Evolutionary conservation across 2,113 vertebrate species (phyloP).

Genomic region (Narcine bancroftii): DNA sequence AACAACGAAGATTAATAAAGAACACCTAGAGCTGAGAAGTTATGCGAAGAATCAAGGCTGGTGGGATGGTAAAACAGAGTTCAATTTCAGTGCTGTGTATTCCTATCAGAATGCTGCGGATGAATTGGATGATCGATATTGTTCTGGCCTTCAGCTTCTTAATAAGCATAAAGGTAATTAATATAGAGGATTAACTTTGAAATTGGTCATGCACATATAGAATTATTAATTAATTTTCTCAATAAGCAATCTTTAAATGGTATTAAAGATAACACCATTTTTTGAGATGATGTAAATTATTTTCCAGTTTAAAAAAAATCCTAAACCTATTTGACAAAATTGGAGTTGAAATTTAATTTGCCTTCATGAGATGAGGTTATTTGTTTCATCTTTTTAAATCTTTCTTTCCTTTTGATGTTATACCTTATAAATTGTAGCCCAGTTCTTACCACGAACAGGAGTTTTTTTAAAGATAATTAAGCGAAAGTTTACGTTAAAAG

Average conservation of each 20-base stretch:
- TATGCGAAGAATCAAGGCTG: constrained; percentile 73
- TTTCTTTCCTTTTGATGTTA: neutral
- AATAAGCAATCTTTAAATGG: neutral
- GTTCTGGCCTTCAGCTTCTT: constrained; percentile 77
- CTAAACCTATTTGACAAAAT: neutral
- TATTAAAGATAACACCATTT: neutral
- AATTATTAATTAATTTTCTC: neutral
- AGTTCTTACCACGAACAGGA: neutral
- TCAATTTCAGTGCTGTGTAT: constrained; percentile 77
- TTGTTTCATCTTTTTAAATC: neutral
- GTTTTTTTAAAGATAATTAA: too few relatives aligned
- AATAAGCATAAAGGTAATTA: constrained; percentile 68
- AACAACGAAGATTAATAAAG: constrained; percentile 79
- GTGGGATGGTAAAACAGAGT: constrained; percentile 79
- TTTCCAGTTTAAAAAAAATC: neutral
- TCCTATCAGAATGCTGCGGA: constrained; percentile 70
- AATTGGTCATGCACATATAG: neutral
- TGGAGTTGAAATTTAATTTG: neutral
- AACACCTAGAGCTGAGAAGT: constrained; percentile 69
- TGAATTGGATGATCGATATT: constrained; percentile 66
- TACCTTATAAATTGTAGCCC: neutral
- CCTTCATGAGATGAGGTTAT: neutral
- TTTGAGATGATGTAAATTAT: neutral
- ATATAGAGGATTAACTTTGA: neutral
- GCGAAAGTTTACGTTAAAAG: neutral